Percentiles rank a stretch among this genome's conserved stretches.
Evolutionary conservation across 2,113 vertebrate species (phyloP).

Genomic region (Martes martes): DNA sequence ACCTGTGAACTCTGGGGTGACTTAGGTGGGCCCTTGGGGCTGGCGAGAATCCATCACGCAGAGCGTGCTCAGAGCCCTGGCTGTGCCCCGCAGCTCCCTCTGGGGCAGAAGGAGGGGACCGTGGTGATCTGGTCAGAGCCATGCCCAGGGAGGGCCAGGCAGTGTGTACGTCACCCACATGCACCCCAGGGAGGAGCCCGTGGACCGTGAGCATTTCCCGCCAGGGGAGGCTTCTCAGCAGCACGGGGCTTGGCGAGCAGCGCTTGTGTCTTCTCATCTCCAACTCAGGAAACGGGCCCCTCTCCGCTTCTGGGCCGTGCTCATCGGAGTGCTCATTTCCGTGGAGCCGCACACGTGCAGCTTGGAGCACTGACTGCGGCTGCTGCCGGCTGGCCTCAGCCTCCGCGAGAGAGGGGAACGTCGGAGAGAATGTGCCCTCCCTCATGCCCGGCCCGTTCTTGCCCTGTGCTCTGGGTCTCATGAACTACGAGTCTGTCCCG

Average conservation of each 20-base stretch:
- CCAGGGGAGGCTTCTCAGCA: background rate
- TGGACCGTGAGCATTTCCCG: background rate
- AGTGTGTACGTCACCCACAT: accelerated
- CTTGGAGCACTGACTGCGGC: background rate
- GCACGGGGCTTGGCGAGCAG: background rate
- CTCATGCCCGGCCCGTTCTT: background rate
- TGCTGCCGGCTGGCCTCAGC: background rate
- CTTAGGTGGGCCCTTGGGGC: background rate
- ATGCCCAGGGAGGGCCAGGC: accelerated
- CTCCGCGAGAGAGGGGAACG: too few relatives aligned
- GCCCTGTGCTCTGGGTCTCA: background rate
- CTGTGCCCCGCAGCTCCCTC: background rate
- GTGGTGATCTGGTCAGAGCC: background rate
- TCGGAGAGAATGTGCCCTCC: background rate
- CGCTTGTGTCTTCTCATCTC: background rate
- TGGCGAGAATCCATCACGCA: background rate
- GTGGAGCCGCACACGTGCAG: accelerated
- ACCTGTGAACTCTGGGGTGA: background rate
- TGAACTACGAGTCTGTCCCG: background rate
- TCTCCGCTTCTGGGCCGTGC: background rate
- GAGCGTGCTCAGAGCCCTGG: background rate
- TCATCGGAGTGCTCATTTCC: background rate
- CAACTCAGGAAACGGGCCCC: too few relatives aligned
- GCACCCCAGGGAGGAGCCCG: background rate
- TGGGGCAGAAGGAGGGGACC: background rate